These are phyloP conservation scores for Xylota sylvarum DNA, from an alignment of 2,888 invertebrate species.

Conservation along the genomic window DNA sequence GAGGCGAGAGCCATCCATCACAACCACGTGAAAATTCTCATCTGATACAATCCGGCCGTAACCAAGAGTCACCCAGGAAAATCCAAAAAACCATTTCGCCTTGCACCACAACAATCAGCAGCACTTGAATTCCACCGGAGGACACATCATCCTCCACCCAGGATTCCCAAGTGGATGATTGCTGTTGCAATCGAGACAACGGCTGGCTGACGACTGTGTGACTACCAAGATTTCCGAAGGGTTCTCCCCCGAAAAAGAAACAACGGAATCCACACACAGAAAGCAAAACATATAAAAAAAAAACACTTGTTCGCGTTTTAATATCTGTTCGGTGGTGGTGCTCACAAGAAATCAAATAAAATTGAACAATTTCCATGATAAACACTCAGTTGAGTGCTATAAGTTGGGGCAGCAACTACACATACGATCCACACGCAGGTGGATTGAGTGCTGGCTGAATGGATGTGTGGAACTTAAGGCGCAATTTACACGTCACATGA, in stretches of 20 bases:
- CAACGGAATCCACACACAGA: conserved; percentile 68
- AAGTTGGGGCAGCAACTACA: conserved; percentile 74
- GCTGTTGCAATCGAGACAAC: conserved; percentile 76
- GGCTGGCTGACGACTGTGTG: conserved; percentile 73
- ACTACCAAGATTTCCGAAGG: conserved; percentile 66
- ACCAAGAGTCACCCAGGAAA: conserved; percentile 42
- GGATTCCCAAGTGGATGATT: conserved; percentile 72
- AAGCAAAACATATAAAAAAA: conserved; percentile 43
- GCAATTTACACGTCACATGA: conserved; percentile 21
- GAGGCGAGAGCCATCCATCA: conserved; percentile 28
- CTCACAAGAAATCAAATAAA: conserved; percentile 75
- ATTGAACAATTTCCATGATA: conserved; percentile 74
- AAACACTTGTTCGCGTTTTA: conserved; percentile 61
- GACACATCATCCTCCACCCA: conserved; percentile 63
- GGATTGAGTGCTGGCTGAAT: conserved; percentile 18
- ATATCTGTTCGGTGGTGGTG: conserved; percentile 70
- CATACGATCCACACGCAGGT: conserved; percentile 67
- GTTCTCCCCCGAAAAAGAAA: conserved; percentile 54
- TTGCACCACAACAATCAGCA: conserved; percentile 60
- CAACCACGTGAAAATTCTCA: conserved; percentile 70
- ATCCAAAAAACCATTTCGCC: conserved; percentile 61
- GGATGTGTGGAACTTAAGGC: conserved; percentile 40
- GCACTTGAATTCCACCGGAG: conserved; percentile 47
- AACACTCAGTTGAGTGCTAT: conserved; percentile 75
- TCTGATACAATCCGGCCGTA: conserved; percentile 60